Conservation (phyloP, 2,888 invertebrate species). For the Phengaris alcon region DNA sequence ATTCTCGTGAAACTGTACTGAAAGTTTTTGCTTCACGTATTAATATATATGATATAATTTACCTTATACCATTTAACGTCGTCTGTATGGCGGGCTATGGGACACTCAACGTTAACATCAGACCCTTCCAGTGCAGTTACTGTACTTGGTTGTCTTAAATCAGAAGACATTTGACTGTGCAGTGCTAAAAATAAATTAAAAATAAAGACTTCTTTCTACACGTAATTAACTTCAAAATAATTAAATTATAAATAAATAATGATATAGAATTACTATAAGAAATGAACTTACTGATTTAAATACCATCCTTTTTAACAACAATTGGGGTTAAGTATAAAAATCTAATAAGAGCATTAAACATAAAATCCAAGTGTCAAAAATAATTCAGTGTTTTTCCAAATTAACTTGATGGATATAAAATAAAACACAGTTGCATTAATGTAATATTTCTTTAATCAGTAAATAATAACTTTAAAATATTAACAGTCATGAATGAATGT, state of each 20-base stretch:
- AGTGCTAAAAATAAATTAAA: not conserved
- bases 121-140: constrained; percentile 53
- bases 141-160: constrained; percentile 41
- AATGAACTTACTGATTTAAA: not conserved
- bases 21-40: too few relatives aligned
- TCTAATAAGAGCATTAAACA: not conserved
- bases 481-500: not conserved
- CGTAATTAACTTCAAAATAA: not conserved
- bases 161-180: constrained; percentile 18
- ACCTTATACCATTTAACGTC: constrained; percentile 75
- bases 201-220: too few relatives aligned
- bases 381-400: not conserved
- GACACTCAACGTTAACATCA: constrained; percentile 52
- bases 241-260: not conserved
- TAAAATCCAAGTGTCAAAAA: constrained; percentile 15
- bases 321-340: not conserved
- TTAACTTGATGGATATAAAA: not conserved
- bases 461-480: not conserved
- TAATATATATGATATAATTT: constrained; percentile 44
- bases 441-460: not conserved
- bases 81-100: constrained; percentile 47
- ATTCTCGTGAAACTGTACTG: too few relatives aligned
- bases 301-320: not conserved
- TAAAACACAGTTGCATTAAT: not conserved
- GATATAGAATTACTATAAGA: not conserved